phyloP scores from a whole-genome alignment of 2,888 invertebrate genomes.

The Apotomis capreana region DNA sequence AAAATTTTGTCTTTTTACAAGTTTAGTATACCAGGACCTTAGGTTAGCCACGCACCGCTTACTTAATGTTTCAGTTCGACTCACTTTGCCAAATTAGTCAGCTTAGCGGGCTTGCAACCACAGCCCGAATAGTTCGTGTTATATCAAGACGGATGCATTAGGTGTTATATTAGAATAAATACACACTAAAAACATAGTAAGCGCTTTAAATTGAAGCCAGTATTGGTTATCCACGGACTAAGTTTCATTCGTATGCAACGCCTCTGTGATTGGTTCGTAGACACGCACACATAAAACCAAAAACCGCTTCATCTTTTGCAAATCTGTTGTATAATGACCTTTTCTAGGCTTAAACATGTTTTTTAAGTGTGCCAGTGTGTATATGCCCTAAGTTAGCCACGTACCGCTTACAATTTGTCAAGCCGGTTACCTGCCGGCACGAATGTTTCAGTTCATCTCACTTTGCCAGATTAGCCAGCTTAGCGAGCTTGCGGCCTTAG shows the following conservation, averaged over 20 bases:
- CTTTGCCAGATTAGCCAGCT: constrained; percentile 29
- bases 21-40: background rate
- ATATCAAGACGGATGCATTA: no score
- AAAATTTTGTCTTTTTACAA: no score
- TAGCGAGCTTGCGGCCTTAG: constrained; percentile 4
- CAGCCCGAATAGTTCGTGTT: constrained; percentile 3
- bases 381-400: background rate
- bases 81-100: constrained; percentile 32
- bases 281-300: no score
- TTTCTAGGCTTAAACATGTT: no score
- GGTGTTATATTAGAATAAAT: no score
- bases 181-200: no score
- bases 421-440: constrained; percentile 27
- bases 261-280: no score
- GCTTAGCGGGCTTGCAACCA: constrained; percentile 3
- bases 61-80: constrained; percentile 20
- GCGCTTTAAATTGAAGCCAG: no score
- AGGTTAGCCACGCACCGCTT: background rate
- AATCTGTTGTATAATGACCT: no score
- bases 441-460: constrained; percentile 22
- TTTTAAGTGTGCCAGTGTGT: background rate
- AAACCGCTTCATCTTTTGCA: no score
- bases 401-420: constrained; percentile 31
- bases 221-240: no score
- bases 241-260: no score